These are phyloP conservation scores for Stichodactyla mertensii DNA, from an alignment of 64 coral and sea anemone species.

Conservation along the genomic window DNA sequence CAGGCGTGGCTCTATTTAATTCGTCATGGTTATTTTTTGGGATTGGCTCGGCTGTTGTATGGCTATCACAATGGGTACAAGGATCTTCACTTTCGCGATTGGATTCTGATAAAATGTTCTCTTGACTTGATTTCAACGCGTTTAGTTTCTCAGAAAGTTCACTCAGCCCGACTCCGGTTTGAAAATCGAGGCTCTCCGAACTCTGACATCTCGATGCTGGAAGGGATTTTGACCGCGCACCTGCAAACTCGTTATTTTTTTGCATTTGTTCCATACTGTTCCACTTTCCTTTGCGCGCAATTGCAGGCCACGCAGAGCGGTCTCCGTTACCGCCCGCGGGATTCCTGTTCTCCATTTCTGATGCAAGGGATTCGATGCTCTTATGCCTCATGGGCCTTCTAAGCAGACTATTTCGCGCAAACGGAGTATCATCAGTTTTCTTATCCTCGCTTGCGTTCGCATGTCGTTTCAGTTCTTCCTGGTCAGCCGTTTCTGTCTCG, in stretches of 20 bases:
- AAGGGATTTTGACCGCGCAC: conserved; percentile 62
- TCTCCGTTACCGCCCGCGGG: conserved; percentile 31
- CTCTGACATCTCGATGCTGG: conserved; percentile 69
- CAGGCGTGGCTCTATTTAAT: background rate
- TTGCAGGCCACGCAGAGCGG: conserved; percentile 35
- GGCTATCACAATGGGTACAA: background rate
- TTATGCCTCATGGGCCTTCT: conserved; percentile 71
- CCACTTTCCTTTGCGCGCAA: conserved; percentile 78
- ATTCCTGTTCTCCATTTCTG: conserved; percentile 12
- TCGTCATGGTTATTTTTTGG: background rate
- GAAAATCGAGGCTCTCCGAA: conserved; percentile 57
- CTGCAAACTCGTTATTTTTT: conserved; percentile 59
- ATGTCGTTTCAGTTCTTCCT: conserved; percentile 29
- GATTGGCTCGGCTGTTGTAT: background rate
- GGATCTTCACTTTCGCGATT: background rate
- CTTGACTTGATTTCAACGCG: conserved; percentile 54
- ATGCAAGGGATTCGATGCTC: conserved; percentile 60
- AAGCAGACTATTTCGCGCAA: conserved; percentile 59
- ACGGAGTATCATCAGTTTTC: conserved; percentile 40
- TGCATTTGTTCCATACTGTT: conserved; percentile 78
- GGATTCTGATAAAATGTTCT: background rate
- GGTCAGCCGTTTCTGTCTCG: conserved; percentile 49
- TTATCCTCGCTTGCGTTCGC: background rate
- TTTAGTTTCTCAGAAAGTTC: conserved; percentile 85
- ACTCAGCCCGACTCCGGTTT: conserved; percentile 50